These are phyloP conservation scores for Hermetia illucens DNA, from an alignment of 1,140 invertebrate species.

Conservation along the genomic window DNA sequence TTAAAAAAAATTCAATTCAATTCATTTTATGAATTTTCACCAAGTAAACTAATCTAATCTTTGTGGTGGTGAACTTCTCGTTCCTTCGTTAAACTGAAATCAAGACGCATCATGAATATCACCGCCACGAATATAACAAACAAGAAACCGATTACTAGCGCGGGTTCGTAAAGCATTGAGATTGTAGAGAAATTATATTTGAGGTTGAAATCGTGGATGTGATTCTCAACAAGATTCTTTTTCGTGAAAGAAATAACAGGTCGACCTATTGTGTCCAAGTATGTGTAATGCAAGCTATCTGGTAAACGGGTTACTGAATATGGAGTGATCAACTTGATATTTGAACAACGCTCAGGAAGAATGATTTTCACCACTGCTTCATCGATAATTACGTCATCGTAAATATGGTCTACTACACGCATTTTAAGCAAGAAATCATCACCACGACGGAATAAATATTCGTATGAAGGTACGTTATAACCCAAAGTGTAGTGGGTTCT, in stretches of 20 bases:
- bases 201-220: conserved; percentile 84
- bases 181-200: conserved; percentile 78
- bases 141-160: conserved; percentile 76
- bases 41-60: no score
- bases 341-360: conserved; percentile 80
- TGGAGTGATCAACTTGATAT: conserved; percentile 70
- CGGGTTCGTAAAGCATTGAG: conserved; percentile 81
- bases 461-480: conserved; percentile 95
- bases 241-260: conserved; percentile 78
- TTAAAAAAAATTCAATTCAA: no score
- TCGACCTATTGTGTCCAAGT: conserved; percentile 87
- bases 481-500: conserved; percentile 93
- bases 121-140: conserved; percentile 83
- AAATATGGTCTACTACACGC: conserved; percentile 88
- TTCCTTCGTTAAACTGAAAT: conserved; percentile 74
- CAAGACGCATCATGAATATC: conserved; percentile 87
- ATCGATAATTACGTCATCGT: conserved; percentile 92
- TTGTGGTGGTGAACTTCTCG: conserved; percentile 30
- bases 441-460: conserved; percentile 78
- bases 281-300: conserved; percentile 78
- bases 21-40: no score
- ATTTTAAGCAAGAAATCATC: conserved; percentile 78
- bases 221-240: conserved; percentile 85
- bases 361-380: conserved; percentile 83
- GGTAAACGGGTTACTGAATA: conserved; percentile 61